These are phyloP conservation scores for Planiliza haematocheilus DNA, from an alignment of 2,113 vertebrate species.

Conservation along the genomic window DNA sequence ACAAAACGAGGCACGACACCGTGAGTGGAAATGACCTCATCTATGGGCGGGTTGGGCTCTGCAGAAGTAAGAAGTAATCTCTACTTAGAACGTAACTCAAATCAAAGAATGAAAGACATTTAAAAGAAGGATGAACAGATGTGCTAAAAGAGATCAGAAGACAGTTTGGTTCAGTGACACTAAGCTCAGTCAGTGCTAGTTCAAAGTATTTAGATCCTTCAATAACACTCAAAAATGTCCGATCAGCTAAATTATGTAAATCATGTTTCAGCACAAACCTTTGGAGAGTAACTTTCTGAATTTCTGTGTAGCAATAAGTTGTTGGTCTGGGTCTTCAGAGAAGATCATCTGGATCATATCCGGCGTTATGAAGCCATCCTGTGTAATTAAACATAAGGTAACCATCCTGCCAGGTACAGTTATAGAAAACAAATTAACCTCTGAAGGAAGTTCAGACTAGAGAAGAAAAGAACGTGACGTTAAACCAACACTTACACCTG, in stretches of 20 bases:
- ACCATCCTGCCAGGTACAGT: neutral
- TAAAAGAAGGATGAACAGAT: neutral
- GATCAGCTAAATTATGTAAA: neutral
- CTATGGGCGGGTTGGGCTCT: slow-evolving; percentile 96
- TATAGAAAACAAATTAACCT: neutral
- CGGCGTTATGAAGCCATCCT: slow-evolving; percentile 92
- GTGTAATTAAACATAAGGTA: slow-evolving; percentile 19
- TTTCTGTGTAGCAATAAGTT: slow-evolving; percentile 92
- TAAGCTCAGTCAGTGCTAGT: too few species aligned
- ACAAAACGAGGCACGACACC: slow-evolving; percentile 93
- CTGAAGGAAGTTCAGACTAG: too few species aligned
- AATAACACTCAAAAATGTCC: too few species aligned
- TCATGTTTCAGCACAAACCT: slow-evolving; percentile 75
- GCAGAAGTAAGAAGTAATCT: slow-evolving; percentile 9
- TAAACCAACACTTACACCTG: slow-evolving; percentile 82
- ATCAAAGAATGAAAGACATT: too few species aligned
- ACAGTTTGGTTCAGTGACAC: too few species aligned
- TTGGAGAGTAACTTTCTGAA: slow-evolving; percentile 95
- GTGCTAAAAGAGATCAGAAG: neutral
- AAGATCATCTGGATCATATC: slow-evolving; percentile 97
- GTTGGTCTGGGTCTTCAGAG: slow-evolving; percentile 91
- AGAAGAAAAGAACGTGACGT: neutral
- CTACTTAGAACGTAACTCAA: too few species aligned
- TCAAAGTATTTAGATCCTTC: too few species aligned
- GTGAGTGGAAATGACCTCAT: slow-evolving; percentile 93